Conservation (phyloP, 2,797 vertebrate genomes). For the Dryobates pubescens region DNA sequence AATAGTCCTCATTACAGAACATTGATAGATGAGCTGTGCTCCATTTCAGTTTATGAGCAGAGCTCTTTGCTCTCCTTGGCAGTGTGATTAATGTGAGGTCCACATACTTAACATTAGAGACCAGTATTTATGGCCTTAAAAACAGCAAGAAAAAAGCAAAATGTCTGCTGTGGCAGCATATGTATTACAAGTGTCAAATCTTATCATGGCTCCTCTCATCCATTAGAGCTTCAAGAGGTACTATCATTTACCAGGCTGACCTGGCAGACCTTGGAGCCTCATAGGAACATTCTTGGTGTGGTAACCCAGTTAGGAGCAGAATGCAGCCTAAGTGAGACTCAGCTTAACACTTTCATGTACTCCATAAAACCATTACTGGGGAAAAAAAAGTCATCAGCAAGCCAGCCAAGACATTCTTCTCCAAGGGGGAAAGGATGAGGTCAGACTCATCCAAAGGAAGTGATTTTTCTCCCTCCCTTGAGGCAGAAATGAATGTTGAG, state of each 20-base stretch:
- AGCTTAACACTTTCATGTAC: slow-evolving; percentile 31
- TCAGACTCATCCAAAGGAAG: neutral
- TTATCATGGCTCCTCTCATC: slow-evolving; percentile 69
- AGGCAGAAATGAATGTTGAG: neutral
- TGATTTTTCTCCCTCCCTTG: neutral
- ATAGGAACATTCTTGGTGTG: slow-evolving; percentile 45
- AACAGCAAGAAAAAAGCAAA: slow-evolving; percentile 65
- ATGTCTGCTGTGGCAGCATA: slow-evolving; percentile 57
- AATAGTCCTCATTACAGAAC: slow-evolving; percentile 64
- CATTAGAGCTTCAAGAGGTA: slow-evolving; percentile 61
- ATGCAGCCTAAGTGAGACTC: slow-evolving; percentile 16
- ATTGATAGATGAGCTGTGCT: slow-evolving; percentile 64
- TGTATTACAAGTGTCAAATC: slow-evolving; percentile 62
- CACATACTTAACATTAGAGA: slow-evolving; percentile 65
- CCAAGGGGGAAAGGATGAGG: neutral
- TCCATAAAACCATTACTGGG: slow-evolving; percentile 15
- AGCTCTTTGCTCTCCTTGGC: slow-evolving; percentile 47
- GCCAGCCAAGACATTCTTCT: neutral
- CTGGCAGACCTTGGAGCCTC: slow-evolving; percentile 3
- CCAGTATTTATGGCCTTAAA: slow-evolving; percentile 64
- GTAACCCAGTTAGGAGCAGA: slow-evolving; percentile 53
- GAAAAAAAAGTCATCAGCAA: slow-evolving; percentile 7
- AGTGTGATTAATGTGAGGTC: slow-evolving; percentile 65
- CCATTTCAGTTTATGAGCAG: slow-evolving; percentile 58
- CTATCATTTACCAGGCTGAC: slow-evolving; percentile 67